Base-by-base conservation (phyloP, 2,888 invertebrate genomes). In the Phyllotreta cruciferae region DNA sequence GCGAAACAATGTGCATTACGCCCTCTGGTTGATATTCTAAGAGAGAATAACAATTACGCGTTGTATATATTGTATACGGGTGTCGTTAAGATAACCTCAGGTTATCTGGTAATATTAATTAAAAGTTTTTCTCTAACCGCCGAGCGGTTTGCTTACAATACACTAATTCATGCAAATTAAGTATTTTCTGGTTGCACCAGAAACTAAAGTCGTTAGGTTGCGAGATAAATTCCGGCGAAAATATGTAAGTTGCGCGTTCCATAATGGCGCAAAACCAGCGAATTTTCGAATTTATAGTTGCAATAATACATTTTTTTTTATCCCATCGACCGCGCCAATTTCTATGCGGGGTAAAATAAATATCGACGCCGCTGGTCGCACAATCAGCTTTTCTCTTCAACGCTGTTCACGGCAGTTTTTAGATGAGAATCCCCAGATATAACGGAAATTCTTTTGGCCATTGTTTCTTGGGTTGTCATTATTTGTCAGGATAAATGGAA, bases 401-500 rank as follows among this genome's bases (percentile, higher is more conserved):
- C 37, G n/a, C 42, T 57, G 49, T 57, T 39, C 49, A 57, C 49
- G 57, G 47, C 49, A 37, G 35, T 24, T 62, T 41, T 36, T 36
- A 41, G 49, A 54, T 52, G 55, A 56, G 56, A 62, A 56, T 41
- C 41, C 35, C 49, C 37, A 55, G 62, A 60, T 62, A 62, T 56
- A 66, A 63, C 60, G 53, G 55, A 57, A 63, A 61, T 66, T 63
- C 61, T 53, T 57, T 37, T 11, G 50, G 57, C 42, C 58, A 64
- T 64, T 71, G 66, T 68, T 71, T 65, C 67, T 57, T 66, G 60
- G 61, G 64, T 68, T 69, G 71, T 70, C 71, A 68, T 70, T 72
- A 71, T 73, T 73, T 73, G 71, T 71, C 73, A 70, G 70, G 71
- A 72, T 72, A 71, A 73, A 68, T 66, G 62, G 69, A 68, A 71